Conservation (phyloP, 2,888 invertebrate genomes). For the Drosophila macrospina region DNA sequence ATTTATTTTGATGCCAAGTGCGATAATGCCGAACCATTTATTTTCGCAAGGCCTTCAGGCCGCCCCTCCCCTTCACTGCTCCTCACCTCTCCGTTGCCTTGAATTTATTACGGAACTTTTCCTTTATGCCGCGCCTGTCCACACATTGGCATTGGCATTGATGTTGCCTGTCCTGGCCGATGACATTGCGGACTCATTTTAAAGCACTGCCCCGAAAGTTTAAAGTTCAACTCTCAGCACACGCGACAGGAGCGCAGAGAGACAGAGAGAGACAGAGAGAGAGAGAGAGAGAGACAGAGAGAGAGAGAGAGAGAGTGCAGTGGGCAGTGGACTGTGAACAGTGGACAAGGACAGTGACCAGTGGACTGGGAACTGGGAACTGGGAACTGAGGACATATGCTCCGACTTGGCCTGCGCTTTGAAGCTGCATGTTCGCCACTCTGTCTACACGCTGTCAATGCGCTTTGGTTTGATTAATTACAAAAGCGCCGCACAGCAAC, state of each 20-base stretch:
- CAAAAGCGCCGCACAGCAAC: slow-evolving; percentile 61
- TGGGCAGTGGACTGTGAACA: slow-evolving; percentile 20
- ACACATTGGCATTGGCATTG: slow-evolving; percentile 59
- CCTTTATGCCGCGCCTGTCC: slow-evolving; percentile 20
- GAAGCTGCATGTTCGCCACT: slow-evolving; percentile 58
- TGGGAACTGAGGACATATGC: slow-evolving; percentile 28
- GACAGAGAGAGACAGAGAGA: no score
- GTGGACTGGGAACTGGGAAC: slow-evolving; percentile 11
- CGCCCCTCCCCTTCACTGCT: background rate
- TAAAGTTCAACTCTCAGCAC: slow-evolving; percentile 63
- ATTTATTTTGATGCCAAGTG: slow-evolving; percentile 81
- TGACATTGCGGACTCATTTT: slow-evolving; percentile 54
- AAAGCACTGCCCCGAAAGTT: slow-evolving; percentile 52
- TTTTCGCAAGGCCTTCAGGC: slow-evolving; percentile 50
- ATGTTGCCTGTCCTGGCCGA: slow-evolving; percentile 37
- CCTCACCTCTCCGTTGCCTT: slow-evolving; percentile 13
- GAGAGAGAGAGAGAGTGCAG: no score
- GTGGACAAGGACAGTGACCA: slow-evolving; percentile 9
- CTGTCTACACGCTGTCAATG: slow-evolving; percentile 78
- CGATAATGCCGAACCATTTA: slow-evolving; percentile 79
- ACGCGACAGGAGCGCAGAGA: slow-evolving; percentile 8
- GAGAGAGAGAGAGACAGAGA: no score
- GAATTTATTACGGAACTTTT: slow-evolving; percentile 55
- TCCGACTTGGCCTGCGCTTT: slow-evolving; percentile 37
- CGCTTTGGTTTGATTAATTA: slow-evolving; percentile 75